These are phyloP conservation scores for Phyllotis vaccarum DNA, from an alignment of 2,797 vertebrate species.

Conservation along the genomic window DNA sequence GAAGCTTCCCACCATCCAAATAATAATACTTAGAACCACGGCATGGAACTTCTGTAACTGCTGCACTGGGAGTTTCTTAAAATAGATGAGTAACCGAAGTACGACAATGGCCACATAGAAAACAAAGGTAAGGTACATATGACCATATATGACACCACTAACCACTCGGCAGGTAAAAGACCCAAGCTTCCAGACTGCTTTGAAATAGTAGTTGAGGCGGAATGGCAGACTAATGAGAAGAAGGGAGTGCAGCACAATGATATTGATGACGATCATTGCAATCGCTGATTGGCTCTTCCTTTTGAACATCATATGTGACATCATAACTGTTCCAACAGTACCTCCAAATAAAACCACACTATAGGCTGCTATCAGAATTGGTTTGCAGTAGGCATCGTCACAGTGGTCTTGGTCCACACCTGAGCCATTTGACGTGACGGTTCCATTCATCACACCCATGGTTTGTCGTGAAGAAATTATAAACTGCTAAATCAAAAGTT, in stretches of 20 bases:
- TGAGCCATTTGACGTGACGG: neutral
- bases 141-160: slow-evolving; percentile 85
- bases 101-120: slow-evolving; percentile 86
- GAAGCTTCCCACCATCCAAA: slow-evolving; percentile 84
- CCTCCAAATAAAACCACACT: slow-evolving; percentile 83
- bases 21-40: slow-evolving; percentile 68
- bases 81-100: slow-evolving; percentile 80
- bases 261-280: slow-evolving; percentile 83
- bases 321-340: slow-evolving; percentile 78
- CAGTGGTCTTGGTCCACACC: fast-evolving
- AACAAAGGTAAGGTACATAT: slow-evolving; percentile 88
- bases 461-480: neutral
- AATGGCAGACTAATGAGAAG: slow-evolving; percentile 89
- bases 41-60: slow-evolving; percentile 80
- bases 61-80: slow-evolving; percentile 73
- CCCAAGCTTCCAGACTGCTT: slow-evolving; percentile 81
- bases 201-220: slow-evolving; percentile 87
- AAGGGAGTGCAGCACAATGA: slow-evolving; percentile 86
- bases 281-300: slow-evolving; percentile 83
- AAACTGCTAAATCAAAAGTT: slow-evolving; percentile 45
- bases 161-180: slow-evolving; percentile 80
- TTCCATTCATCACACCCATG: slow-evolving; percentile 59
- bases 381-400: neutral
- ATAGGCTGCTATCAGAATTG: slow-evolving; percentile 79
- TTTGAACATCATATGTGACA: slow-evolving; percentile 82